phyloP scores from a whole-genome alignment of 2,888 invertebrate genomes.

The Empis stercorea region DNA sequence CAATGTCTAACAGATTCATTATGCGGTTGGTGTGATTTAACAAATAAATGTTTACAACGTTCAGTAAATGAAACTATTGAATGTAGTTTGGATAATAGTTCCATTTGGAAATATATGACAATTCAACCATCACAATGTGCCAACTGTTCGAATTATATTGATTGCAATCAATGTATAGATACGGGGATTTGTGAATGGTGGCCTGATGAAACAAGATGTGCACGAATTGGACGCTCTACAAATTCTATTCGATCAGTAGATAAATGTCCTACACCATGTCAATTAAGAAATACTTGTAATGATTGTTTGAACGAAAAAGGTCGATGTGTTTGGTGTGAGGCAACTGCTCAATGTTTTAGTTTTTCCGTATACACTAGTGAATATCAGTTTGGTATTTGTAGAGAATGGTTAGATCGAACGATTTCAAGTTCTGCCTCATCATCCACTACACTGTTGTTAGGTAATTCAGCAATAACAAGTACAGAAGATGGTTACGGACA shows the following conservation, averaged over 20 bases:
- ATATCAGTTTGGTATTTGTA: constrained; percentile 84
- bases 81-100: constrained; percentile 37
- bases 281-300: constrained; percentile 60
- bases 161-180: constrained; percentile 70
- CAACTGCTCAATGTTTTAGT: constrained; percentile 81
- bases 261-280: constrained; percentile 72
- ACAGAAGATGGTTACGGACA: not conserved
- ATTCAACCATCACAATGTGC: constrained; percentile 72
- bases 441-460: constrained; percentile 20
- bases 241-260: constrained; percentile 50
- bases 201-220: constrained; percentile 76
- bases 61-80: constrained; percentile 50
- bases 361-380: constrained; percentile 93
- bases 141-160: constrained; percentile 79
- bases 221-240: constrained; percentile 58
- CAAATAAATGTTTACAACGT: constrained; percentile 55
- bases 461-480: not conserved
- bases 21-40: constrained; percentile 85
- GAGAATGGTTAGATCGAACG: constrained; percentile 79
- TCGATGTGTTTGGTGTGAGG: constrained; percentile 92
- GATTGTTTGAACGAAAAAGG: constrained; percentile 75
- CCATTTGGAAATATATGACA: constrained; percentile 67
- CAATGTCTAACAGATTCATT: constrained; percentile 77
- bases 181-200: constrained; percentile 85
- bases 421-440: constrained; percentile 15